Conservation (phyloP, 2,888 invertebrate species). For the Nemoura dubitans region DNA sequence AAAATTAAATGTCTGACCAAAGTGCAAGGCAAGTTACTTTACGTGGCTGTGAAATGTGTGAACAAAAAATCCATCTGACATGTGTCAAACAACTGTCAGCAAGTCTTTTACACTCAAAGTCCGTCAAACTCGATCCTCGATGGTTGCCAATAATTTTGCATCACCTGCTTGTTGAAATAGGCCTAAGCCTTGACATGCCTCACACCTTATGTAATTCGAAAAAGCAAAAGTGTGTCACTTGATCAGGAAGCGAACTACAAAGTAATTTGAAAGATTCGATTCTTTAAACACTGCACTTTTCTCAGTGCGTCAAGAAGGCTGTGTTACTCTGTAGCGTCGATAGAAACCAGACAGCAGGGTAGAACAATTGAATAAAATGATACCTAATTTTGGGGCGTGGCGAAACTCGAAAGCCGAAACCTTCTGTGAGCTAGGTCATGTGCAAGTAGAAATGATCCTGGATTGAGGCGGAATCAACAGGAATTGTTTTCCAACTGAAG, state of each 20-base stretch:
- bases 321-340: too few relatives aligned
- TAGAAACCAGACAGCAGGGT: too few relatives aligned
- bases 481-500: too few relatives aligned
- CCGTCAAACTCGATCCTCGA: background rate
- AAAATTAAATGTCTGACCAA: background rate
- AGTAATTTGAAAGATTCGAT: background rate
- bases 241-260: constrained; percentile 41
- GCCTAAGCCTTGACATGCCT: constrained; percentile 39
- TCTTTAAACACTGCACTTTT: background rate
- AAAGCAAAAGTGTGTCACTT: constrained; percentile 46
- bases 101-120: background rate
- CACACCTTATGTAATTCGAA: constrained; percentile 42
- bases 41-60: background rate
- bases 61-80: background rate
- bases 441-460: too few relatives aligned
- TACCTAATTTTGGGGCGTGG: constrained; percentile 16
- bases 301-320: background rate
- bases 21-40: background rate
- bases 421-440: background rate
- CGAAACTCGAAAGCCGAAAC: background rate
- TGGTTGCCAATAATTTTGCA: constrained; percentile 34
- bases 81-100: constrained; percentile 1
- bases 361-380: too few relatives aligned
- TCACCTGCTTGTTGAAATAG: constrained; percentile 33
- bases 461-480: too few relatives aligned